phyloP scores from a whole-genome alignment of 2,888 invertebrate species.

The Ceratothoa steindachneri region DNA sequence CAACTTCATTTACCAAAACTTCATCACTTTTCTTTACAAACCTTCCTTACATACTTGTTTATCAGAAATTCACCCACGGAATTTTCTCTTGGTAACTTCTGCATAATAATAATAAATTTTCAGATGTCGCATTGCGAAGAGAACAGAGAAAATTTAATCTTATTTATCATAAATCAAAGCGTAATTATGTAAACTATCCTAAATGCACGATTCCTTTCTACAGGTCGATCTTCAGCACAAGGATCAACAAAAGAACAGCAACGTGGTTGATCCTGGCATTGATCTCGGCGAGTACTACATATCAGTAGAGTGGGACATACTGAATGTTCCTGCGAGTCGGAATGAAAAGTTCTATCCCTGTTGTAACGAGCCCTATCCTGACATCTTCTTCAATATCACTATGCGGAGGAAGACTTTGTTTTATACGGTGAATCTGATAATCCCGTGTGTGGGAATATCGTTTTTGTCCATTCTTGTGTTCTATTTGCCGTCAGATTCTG shows the following conservation, averaged over 20 bases:
- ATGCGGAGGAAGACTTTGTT: slow-evolving; percentile 90
- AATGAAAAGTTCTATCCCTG: slow-evolving; percentile 93
- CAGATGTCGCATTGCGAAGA: no score
- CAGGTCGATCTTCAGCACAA: slow-evolving; percentile 87
- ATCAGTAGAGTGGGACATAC: slow-evolving; percentile 96
- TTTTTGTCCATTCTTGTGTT: slow-evolving; percentile 95
- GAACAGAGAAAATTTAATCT: no score
- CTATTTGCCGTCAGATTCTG: slow-evolving; percentile 94
- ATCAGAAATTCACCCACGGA: no score
- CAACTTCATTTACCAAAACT: no score
- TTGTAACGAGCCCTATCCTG: slow-evolving; percentile 93
- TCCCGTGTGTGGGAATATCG: slow-evolving; percentile 94
- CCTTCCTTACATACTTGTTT: no score
- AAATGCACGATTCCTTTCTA: no score
- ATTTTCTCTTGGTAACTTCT: no score
- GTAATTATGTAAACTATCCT: no score
- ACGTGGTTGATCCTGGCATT: slow-evolving; percentile 82
- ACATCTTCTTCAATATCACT: slow-evolving; percentile 96
- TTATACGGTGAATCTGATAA: slow-evolving; percentile 95
- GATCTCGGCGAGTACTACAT: slow-evolving; percentile 91
- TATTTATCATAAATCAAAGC: no score
- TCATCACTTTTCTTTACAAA: no score
- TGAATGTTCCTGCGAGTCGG: slow-evolving; percentile 82
- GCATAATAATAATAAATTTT: no score
- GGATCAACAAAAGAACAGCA: slow-evolving; percentile 78